phyloP scores from a whole-genome alignment of 2,113 vertebrate genomes.

The western clawed frog (Xenopus tropicalis) region UCB_Xtro_10.0 CM004444.2:107135501-107136000 shows the following conservation, averaged over 20 bases:
- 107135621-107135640: neutral
- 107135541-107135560: slow-evolving; percentile 18
- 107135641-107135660: neutral
- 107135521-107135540: neutral
- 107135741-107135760: neutral
- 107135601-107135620: neutral
- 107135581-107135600: neutral
- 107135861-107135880: too few relatives aligned
- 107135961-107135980: too few relatives aligned
- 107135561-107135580: slow-evolving; percentile 4
- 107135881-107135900: too few relatives aligned
- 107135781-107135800: too few relatives aligned
- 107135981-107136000: too few relatives aligned
- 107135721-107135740: slow-evolving; percentile 5
- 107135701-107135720: neutral
- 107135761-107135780: neutral
- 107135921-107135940: too few relatives aligned
- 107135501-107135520: neutral
- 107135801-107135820: too few relatives aligned
- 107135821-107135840: too few relatives aligned
- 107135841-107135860: too few relatives aligned
- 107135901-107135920: too few relatives aligned
- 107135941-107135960: too few relatives aligned
- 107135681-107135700: neutral
- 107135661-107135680: slow-evolving; percentile 6